These are phyloP conservation scores for Chrysopilus asiliformis DNA, from an alignment of 2,888 invertebrate species.

Conservation along the genomic window DNA sequence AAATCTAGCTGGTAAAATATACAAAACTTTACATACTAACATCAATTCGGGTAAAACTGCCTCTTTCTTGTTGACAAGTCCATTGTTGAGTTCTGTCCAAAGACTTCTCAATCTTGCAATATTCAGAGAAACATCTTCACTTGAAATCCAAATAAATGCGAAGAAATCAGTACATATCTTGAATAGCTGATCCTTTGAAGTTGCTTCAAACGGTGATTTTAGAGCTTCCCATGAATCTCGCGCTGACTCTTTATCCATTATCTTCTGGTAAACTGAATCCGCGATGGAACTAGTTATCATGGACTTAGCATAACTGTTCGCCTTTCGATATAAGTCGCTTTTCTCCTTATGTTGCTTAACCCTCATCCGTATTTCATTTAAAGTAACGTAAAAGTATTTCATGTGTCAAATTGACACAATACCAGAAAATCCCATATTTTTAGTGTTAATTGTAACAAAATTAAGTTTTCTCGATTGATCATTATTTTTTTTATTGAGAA, in stretches of 20 bases:
- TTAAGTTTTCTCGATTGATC: too few species aligned
- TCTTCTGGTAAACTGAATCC: conserved; percentile 24
- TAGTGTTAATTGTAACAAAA: too few species aligned
- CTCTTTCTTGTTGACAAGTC: conserved; percentile 19
- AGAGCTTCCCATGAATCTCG: conserved; percentile 20
- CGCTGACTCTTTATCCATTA: conserved; percentile 25
- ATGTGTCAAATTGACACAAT: too few species aligned
- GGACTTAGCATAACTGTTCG: conserved; percentile 26
- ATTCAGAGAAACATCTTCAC: conserved; percentile 21
- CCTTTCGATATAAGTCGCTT: conserved; percentile 20
- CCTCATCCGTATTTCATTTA: too few species aligned
- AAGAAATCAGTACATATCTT: conserved; percentile 24
- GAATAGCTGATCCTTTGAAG: conserved; percentile 23
- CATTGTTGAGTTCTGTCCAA: conserved; percentile 21
- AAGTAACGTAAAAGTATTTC: too few species aligned
- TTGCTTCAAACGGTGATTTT: conserved; percentile 12
- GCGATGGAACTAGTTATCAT: conserved; percentile 23
- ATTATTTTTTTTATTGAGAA: too few species aligned
- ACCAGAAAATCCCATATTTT: too few species aligned
- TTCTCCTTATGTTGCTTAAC: conserved; percentile 12
- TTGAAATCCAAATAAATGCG: conserved; percentile 20
- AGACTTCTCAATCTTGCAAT: conserved; percentile 19
- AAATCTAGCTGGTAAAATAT: conserved; percentile 16
- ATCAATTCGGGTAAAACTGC: conserved; percentile 18
- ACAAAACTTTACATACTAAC: conserved; percentile 19